Evolutionary conservation across 2,113 vertebrate genomes (phyloP).

Genomic region (Strix uralensis): DNA sequence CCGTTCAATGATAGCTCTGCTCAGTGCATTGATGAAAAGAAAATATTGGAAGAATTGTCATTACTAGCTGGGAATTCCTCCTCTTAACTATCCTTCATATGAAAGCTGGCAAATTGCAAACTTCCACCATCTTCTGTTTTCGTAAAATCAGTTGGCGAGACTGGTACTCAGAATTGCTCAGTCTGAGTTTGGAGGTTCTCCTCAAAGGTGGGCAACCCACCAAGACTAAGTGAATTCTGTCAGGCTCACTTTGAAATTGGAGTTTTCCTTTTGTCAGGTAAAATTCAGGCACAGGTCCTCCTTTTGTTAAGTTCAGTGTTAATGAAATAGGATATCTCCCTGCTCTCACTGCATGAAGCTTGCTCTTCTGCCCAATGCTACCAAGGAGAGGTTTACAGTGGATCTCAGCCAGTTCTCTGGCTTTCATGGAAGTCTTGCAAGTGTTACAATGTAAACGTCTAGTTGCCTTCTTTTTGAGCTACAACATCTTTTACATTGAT

Average conservation of each 20-base stretch:
- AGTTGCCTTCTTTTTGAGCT: neutral
- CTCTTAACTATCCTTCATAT: neutral
- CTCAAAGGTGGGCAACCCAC: neutral
- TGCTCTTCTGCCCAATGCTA: neutral
- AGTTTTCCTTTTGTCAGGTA: neutral
- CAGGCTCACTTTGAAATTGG: neutral
- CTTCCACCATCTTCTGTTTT: neutral
- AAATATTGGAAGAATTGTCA: neutral
- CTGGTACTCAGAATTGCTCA: neutral
- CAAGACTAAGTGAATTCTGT: neutral
- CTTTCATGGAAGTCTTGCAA: neutral
- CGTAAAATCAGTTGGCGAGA: neutral
- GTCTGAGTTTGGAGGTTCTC: neutral
- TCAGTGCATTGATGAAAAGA: neutral
- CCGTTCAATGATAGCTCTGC: neutral
- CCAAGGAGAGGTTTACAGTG: neutral
- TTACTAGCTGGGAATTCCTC: neutral
- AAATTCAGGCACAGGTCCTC: neutral
- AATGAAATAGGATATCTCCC: neutral
- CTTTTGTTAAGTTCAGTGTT: neutral
- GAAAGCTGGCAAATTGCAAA: neutral
- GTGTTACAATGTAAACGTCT: neutral
- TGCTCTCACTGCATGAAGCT: neutral
- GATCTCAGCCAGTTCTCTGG: neutral
- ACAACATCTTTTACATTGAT: neutral